Conservation (phyloP, 2,797 vertebrate species). For the Phoebastria nigripes region DNA sequence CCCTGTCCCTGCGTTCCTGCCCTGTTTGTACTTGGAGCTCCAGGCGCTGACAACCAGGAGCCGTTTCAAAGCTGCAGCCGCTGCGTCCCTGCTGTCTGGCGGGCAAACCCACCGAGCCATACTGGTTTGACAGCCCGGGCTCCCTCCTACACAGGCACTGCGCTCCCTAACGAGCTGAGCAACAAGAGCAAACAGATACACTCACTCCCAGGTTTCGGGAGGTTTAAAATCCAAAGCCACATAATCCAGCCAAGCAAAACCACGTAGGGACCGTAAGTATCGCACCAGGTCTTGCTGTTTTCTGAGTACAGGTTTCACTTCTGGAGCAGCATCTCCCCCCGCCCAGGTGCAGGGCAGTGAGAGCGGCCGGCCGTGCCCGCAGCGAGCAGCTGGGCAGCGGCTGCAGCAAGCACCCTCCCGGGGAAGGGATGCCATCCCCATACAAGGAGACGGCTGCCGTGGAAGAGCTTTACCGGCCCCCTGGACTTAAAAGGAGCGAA, state of each 20-base stretch:
- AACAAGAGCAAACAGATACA: background rate
- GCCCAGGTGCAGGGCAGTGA: background rate
- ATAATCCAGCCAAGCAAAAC: background rate
- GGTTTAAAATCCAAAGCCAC: background rate
- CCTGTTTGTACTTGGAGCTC: background rate
- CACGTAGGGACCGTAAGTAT: rapidly evolving
- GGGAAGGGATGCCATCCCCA: constrained; percentile 17
- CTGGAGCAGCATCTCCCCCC: background rate
- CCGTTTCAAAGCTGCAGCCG: background rate
- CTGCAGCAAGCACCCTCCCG: background rate
- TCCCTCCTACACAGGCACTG: background rate
- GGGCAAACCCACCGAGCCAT: background rate
- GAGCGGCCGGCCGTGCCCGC: background rate
- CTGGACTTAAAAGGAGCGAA: constrained; percentile 64
- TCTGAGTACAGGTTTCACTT: background rate
- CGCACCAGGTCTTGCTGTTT: background rate
- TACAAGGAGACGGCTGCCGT: constrained; percentile 18
- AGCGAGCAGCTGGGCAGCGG: background rate
- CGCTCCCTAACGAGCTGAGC: background rate
- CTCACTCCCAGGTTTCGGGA: background rate
- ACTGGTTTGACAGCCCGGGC: background rate
- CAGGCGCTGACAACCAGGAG: background rate
- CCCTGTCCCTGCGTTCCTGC: background rate
- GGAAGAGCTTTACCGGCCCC: background rate
- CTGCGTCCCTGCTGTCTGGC: rapidly evolving